Conservation (phyloP, 2,113 vertebrate species). For the Pteruthius melanotis region DNA sequence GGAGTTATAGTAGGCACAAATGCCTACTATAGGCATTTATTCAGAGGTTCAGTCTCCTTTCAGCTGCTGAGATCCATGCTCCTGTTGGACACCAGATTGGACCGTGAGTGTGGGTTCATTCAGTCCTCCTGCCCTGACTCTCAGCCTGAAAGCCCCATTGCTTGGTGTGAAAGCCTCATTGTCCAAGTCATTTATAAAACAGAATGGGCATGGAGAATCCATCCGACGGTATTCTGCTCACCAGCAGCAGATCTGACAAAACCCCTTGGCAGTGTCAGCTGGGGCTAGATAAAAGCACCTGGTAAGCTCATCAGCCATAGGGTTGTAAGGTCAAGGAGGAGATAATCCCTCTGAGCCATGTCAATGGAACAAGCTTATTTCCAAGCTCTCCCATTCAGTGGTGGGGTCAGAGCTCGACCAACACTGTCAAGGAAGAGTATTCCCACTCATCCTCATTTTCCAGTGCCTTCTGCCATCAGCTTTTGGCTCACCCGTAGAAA, state of each 20-base stretch:
- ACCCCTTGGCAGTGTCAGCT: constrained; percentile 40
- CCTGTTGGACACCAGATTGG: background rate
- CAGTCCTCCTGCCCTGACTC: background rate
- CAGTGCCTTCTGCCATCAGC: background rate
- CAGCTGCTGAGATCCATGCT: background rate
- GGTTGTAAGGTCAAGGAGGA: constrained; percentile 65
- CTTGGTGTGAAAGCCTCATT: constrained; percentile 45
- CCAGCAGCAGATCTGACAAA: constrained; percentile 48
- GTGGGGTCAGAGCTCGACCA: background rate
- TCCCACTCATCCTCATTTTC: background rate
- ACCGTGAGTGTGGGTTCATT: background rate
- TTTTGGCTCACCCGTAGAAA: background rate
- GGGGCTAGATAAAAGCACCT: constrained; percentile 61
- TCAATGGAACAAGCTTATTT: constrained; percentile 57
- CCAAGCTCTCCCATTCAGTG: constrained; percentile 8
- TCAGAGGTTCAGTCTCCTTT: background rate
- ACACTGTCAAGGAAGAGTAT: background rate
- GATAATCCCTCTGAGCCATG: constrained; percentile 54
- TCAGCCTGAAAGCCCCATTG: constrained; percentile 20
- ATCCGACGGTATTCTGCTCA: constrained; percentile 21
- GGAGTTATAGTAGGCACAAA: background rate
- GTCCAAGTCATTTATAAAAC: constrained; percentile 29
- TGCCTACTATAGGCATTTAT: background rate
- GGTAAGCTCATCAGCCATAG: constrained; percentile 59
- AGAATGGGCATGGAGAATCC: constrained; percentile 61